phyloP scores from a whole-genome alignment of 2,888 invertebrate species.

The Galerucella pusilla region DNA sequence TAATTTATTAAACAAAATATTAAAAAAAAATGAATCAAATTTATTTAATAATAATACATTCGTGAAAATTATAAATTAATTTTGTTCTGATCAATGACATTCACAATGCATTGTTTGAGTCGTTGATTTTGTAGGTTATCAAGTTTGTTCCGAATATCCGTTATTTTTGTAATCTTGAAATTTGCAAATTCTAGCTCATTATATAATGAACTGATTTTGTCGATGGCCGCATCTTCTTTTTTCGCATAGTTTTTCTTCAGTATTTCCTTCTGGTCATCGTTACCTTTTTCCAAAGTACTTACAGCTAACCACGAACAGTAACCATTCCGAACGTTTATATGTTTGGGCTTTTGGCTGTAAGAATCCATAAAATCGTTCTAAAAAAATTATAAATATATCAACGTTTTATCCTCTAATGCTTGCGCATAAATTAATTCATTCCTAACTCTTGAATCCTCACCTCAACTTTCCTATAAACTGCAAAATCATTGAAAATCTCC shows the following conservation, averaged over 20 bases:
- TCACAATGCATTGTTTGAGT: background rate
- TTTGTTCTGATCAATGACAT: background rate
- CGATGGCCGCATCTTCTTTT: background rate
- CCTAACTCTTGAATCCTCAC: background rate
- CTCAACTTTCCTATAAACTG: slow-evolving; percentile 21
- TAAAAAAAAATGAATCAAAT: too few species aligned
- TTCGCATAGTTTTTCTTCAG: slow-evolving; percentile 18
- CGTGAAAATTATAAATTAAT: too few species aligned
- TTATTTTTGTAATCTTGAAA: background rate
- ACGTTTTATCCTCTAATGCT: background rate
- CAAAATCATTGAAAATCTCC: slow-evolving; percentile 21
- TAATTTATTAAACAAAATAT: too few species aligned
- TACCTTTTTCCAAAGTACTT: slow-evolving; percentile 7
- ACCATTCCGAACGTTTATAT: slow-evolving; percentile 14
- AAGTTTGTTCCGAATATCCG: slow-evolving; percentile 21
- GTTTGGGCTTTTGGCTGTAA: background rate
- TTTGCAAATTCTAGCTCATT: background rate
- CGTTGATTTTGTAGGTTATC: background rate
- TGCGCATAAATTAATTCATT: too few species aligned
- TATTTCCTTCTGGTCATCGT: background rate
- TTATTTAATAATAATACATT: too few species aligned
- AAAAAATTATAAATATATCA: background rate
- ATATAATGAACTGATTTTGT: slow-evolving; percentile 9
- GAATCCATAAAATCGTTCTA: slow-evolving; percentile 20
- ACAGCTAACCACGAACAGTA: slow-evolving; percentile 21